Evolutionary conservation across 2,113 vertebrate genomes (phyloP).

Genomic region (Eulacestoma nigropectus): DNA sequence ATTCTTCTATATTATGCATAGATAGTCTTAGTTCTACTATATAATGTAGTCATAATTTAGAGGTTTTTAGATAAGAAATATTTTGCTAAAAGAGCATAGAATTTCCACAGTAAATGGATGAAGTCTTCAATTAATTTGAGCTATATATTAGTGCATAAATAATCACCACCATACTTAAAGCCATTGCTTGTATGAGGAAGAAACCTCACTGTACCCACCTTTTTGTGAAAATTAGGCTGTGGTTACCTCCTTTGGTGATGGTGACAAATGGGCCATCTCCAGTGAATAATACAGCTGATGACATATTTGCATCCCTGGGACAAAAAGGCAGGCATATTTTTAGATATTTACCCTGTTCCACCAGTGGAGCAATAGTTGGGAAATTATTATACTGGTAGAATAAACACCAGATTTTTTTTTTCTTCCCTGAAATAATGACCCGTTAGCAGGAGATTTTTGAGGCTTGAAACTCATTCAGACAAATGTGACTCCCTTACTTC

Average conservation of each 20-base stretch:
- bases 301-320: constrained; percentile 69
- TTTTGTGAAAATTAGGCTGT: constrained; percentile 62
- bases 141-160: not conserved
- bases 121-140: not conserved
- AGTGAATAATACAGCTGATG: not conserved
- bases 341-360: not conserved
- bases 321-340: not conserved
- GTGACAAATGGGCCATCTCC: constrained; percentile 72
- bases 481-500: not conserved
- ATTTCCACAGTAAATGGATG: not conserved
- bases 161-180: not conserved
- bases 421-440: not conserved
- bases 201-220: constrained; percentile 44
- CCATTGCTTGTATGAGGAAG: not conserved
- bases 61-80: not conserved
- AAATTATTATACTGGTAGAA: not conserved
- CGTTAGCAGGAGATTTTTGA: not conserved
- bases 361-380: not conserved
- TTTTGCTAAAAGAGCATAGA: not conserved
- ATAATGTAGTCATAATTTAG: not conserved
- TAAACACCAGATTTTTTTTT: not conserved
- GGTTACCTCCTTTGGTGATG: constrained; percentile 54
- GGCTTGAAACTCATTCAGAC: not conserved
- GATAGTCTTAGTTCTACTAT: not conserved
- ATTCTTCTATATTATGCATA: not conserved